These are phyloP conservation scores for Sula dactylatra DNA, from an alignment of 2,113 vertebrate genomes.

Conservation along the genomic window DNA sequence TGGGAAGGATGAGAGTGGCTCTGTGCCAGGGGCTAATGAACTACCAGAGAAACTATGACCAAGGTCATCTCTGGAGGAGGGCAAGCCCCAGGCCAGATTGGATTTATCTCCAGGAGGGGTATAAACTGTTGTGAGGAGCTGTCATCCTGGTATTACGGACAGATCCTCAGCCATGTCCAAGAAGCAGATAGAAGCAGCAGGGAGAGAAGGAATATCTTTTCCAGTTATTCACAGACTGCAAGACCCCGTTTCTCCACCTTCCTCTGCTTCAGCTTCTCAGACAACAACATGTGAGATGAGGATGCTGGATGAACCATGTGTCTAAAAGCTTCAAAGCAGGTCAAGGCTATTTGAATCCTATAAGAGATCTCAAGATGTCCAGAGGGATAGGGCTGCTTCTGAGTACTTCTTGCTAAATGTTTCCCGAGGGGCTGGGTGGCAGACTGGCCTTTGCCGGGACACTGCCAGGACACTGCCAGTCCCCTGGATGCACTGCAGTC, in stretches of 20 bases:
- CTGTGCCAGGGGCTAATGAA: neutral
- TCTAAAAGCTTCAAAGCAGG: neutral
- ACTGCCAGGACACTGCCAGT: neutral
- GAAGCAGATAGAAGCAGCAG: neutral
- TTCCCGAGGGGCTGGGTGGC: neutral
- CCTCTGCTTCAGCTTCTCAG: neutral
- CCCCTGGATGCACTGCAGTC: too few species aligned
- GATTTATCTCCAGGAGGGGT: neutral
- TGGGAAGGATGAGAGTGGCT: neutral
- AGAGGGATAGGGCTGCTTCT: neutral
- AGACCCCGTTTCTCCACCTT: neutral
- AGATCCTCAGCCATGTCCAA: neutral
- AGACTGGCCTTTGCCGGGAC: neutral
- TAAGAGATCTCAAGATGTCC: neutral
- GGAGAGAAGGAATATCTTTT: neutral
- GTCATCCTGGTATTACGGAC: neutral
- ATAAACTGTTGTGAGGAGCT: conserved; percentile 2
- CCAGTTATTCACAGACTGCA: neutral
- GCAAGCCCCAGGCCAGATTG: neutral
- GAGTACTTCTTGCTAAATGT: neutral
- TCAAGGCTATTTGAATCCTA: neutral
- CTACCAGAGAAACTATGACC: neutral
- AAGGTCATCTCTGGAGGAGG: neutral
- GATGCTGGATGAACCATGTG: neutral
- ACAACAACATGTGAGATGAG: neutral